Evolutionary conservation across 2,797 vertebrate species (phyloP).

Genomic region (Leucoraja ocellata): DNA sequence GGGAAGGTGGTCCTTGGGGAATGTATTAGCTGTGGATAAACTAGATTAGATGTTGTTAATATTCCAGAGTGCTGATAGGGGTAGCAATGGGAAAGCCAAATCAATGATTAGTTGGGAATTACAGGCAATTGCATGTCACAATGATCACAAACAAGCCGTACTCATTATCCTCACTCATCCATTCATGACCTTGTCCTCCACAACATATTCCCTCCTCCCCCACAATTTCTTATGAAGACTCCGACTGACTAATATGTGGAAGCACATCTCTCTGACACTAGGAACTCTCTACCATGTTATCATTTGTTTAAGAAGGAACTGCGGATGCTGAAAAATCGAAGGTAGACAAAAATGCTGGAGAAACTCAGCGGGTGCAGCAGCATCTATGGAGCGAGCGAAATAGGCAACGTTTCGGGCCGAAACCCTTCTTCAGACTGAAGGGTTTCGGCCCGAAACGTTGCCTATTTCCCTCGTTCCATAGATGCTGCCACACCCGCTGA

Average conservation of each 20-base stretch:
- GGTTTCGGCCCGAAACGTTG: too few species aligned
- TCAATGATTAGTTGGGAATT: neutral
- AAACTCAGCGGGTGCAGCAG: too few species aligned
- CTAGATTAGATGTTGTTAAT: neutral
- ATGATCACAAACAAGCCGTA: neutral
- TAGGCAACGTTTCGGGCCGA: too few species aligned
- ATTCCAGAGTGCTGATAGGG: constrained; percentile 2
- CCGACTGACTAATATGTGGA: neutral
- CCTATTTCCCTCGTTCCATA: too few species aligned
- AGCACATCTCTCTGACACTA: neutral
- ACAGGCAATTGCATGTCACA: neutral
- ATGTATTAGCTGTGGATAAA: too few species aligned
- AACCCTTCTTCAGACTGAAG: too few species aligned
- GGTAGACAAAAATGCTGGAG: too few species aligned
- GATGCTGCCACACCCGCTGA: too few species aligned
- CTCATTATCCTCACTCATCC: neutral
- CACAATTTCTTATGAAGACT: too few species aligned
- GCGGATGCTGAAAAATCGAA: too few species aligned
- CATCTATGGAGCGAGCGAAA: too few species aligned
- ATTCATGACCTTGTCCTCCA: neutral
- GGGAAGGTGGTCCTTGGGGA: neutral
- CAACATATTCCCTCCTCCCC: neutral
- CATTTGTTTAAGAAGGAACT: too few species aligned
- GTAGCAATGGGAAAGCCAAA: neutral
- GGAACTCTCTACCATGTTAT: neutral